Base-by-base conservation (phyloP, 1,140 invertebrate species). In the Drosophila ananassae region DNA sequence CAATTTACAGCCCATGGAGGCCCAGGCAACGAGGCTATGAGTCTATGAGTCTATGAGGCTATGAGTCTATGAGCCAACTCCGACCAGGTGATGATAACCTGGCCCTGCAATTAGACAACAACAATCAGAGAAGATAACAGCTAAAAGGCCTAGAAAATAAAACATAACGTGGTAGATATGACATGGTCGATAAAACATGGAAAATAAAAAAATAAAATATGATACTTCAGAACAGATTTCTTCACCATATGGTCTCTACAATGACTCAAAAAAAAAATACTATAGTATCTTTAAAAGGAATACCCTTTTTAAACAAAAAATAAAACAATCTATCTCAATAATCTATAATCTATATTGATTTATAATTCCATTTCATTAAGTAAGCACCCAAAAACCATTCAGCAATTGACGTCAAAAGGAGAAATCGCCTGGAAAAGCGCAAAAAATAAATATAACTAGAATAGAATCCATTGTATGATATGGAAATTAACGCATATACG, bases 401-500 rank as follows among this genome's bases (percentile, higher is more conserved):
- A 61, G 17, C 50, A 53, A 84, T 84, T 84, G 80, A 84, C 80
- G 80, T 83, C 80, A 84, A 79, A 79, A 75, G 59, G 71, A 37
- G 50, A 72, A 64, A 62, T 46, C 41, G 74, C 57, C 9, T 61
- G 34, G 32, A 51, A 55, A 67, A 39, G 22, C 39, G 12, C 55
- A 50, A 37, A 13, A 53, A 9, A 22, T 47, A 53, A 9, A 22
- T 47, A 53, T n/a, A 39, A 66, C 54, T 59, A 51, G 28, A 66
- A 73, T 56, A 64, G 25, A 51, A 72, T 62, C 48, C 56, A 71
- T 51, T 73, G 71, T 77, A 58, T 57, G 46, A 63, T 76, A 76
- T 73, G 80, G 78, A 84, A 84, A 83, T 82, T 72, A 83, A 78
- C 58, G 79, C 73, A 69, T 69, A 84, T 84, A 84, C 58, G 67